Evolutionary conservation across 2,113 vertebrate species (phyloP).

Genomic region (Paraplagusia blochii): DNA sequence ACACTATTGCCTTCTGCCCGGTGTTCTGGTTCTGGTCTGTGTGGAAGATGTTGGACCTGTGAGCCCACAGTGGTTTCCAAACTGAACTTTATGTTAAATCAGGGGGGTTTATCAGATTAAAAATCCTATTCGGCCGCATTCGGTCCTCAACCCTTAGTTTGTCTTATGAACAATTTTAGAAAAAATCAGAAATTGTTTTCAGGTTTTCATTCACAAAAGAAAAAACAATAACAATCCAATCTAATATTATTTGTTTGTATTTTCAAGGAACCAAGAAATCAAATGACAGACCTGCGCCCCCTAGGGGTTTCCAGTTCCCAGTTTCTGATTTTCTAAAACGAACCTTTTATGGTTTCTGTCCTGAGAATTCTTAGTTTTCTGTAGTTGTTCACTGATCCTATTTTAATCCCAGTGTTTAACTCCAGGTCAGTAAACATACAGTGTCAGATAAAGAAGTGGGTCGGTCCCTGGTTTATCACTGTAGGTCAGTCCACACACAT

Average conservation of each 20-base stretch:
- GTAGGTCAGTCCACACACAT: constrained; percentile 46
- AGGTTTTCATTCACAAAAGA: too few species aligned
- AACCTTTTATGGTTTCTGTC: constrained; percentile 36
- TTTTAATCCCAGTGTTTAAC: constrained; percentile 45
- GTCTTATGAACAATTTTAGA: too few species aligned
- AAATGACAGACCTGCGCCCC: too few species aligned
- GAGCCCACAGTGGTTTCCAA: neutral
- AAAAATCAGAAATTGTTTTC: too few species aligned
- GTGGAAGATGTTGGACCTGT: constrained; percentile 26
- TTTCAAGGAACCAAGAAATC: too few species aligned
- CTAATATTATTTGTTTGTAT: too few species aligned
- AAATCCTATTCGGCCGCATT: too few species aligned
- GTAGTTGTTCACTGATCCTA: constrained; percentile 15
- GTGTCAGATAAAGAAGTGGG: constrained; percentile 36
- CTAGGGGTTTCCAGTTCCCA: too few species aligned
- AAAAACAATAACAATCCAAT: too few species aligned
- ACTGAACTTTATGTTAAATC: too few species aligned
- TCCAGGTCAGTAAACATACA: constrained; percentile 40
- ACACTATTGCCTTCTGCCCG: constrained; percentile 59
- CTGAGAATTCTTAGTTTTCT: constrained; percentile 30
- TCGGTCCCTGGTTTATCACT: constrained; percentile 56
- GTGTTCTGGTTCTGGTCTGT: constrained; percentile 24
- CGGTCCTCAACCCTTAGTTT: too few species aligned
- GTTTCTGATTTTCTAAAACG: constrained; percentile 38
- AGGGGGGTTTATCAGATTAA: too few species aligned